These are phyloP conservation scores for Vanacampus margaritifer DNA, from an alignment of 2,113 vertebrate species.

Conservation along the genomic window DNA sequence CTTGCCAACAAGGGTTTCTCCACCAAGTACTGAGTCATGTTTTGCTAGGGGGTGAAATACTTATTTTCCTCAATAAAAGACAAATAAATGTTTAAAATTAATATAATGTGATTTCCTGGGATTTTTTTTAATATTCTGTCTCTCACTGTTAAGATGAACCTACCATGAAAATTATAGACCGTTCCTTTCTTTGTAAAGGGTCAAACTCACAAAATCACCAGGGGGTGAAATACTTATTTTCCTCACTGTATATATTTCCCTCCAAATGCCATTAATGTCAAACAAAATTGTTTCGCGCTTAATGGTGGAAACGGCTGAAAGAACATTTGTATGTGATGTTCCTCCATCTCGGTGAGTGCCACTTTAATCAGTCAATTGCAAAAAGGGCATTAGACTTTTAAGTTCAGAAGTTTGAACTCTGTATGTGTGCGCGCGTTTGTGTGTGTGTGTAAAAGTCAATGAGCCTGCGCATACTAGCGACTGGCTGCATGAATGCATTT, in stretches of 20 bases:
- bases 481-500: conserved; percentile 3
- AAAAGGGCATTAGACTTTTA: conserved; percentile 6
- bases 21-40: too few species aligned
- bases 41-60: too few species aligned
- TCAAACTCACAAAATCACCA: too few species aligned
- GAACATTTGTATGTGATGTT: conserved; percentile 10
- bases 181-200: too few species aligned
- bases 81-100: too few species aligned
- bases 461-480: not conserved
- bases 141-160: too few species aligned
- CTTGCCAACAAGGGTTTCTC: too few species aligned
- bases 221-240: too few species aligned
- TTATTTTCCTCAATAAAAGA: too few species aligned
- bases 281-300: not conserved
- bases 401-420: conserved; percentile 12
- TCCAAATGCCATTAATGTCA: not conserved
- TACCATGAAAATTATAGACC: too few species aligned
- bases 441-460: conserved; percentile 12
- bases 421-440: conserved; percentile 15
- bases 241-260: not conserved
- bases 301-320: conserved; percentile 2
- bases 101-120: too few species aligned
- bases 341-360: conserved; percentile 6
- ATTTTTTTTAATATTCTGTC: too few species aligned
- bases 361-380: conserved; percentile 22